Base-by-base conservation (phyloP, 2,888 invertebrate genomes). In the Ryuthela nishihirai region DNA sequence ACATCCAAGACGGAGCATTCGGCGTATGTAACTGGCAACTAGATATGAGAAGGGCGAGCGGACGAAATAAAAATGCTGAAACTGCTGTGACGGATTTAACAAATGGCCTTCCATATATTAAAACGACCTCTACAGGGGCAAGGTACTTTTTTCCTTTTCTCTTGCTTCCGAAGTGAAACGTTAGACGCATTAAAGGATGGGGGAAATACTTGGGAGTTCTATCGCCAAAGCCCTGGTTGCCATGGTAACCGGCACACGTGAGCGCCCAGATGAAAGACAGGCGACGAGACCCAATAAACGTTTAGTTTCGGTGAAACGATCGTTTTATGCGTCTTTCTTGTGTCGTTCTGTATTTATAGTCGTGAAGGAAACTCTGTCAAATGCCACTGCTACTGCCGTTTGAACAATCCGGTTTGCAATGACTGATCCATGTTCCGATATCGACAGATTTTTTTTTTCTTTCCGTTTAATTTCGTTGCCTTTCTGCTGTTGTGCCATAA, bases 11-110 rank as follows among this genome's bases (percentile, higher is more conserved):
- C n/a, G n/a, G n/a, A n/a, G n/a, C n/a, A n/a, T n/a, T n/a, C n/a
- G n/a, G n/a, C n/a, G n/a, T n/a, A 41, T 36, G 39, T 24, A 43
- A 44, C 38, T 53, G 52, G 52, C 44, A 53, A 53, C 52, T 29
- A 29, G n/a, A n/a, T n/a, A 38, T 39, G 21, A 44, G 52, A 24
- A 25, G 23, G 40, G 40, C 18, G 25, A n/a, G n/a, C n/a, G n/a
- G n/a, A n/a, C n/a, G 56, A 46, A 56, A 56, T 52, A 56, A 56
- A 56, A 56, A 56, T 46, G 50, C 56, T 41, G 50, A 50, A 56
- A 52, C 50, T 56, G 56, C 46, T 56, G 41, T 50, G 56, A 56
- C 45, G 56, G 50, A 56, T 56, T 56, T 56, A 46, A 56, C 46
- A 56, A 50, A 56, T 52, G 50, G 46, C 50, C 46, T 56, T 50